Conservation (phyloP, 2,888 invertebrate genomes). For the Caenorhabditis auriculariae region DNA sequence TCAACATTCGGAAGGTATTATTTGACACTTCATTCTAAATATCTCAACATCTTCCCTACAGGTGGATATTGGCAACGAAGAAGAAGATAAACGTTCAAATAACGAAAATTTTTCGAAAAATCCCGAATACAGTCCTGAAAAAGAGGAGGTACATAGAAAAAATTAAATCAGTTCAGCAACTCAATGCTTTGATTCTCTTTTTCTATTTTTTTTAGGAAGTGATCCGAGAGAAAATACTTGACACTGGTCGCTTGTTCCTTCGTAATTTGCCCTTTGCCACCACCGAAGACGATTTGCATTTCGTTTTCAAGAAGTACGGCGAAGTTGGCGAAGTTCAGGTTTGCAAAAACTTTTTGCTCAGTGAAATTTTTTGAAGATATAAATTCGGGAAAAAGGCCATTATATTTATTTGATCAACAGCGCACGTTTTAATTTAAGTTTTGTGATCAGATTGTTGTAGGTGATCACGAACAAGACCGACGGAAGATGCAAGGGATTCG, state of each 20-base stretch:
- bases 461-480: slow-evolving; percentile 83
- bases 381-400: not conserved
- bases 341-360: not conserved
- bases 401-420: not conserved
- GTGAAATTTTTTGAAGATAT: not conserved
- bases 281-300: slow-evolving; percentile 81
- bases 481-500: slow-evolving; percentile 87
- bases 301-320: slow-evolving; percentile 73
- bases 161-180: not conserved
- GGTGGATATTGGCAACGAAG: slow-evolving; percentile 1
- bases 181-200: not conserved
- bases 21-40: not conserved
- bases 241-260: slow-evolving; percentile 86
- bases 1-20: slow-evolving; percentile 22
- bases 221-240: slow-evolving; percentile 46
- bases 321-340: slow-evolving; percentile 72
- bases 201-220: slow-evolving; percentile 18
- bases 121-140: too few relatives aligned
- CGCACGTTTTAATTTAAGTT: not conserved
- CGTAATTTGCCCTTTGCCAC: slow-evolving; percentile 85
- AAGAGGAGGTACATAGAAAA: not conserved
- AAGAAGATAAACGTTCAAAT: not conserved
- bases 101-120: too few relatives aligned
- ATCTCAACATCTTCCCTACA: too few relatives aligned
- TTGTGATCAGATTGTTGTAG: slow-evolving; percentile 69